A percentile compares a stretch with the other conserved stretches of the same genome.
These are phyloP conservation scores for Acropternis orthonyx DNA, from an alignment of 2,797 vertebrate species.

Conservation along the genomic window DNA sequence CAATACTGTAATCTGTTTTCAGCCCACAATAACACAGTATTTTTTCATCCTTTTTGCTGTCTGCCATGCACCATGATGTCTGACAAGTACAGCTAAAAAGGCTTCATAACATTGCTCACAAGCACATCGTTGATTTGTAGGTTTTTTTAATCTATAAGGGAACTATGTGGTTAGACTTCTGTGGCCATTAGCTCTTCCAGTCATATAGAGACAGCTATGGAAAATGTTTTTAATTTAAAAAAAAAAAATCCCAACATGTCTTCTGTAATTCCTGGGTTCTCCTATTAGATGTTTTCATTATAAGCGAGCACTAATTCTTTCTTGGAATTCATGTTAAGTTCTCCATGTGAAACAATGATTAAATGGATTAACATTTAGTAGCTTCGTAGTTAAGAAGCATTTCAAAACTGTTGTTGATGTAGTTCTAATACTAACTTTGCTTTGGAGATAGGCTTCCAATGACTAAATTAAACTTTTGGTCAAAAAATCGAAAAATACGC, in stretches of 20 bases:
- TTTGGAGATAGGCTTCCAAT: not conserved
- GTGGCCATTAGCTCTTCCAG: not conserved
- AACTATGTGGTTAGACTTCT: not conserved
- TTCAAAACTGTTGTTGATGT: not conserved
- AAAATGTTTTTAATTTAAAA: not conserved
- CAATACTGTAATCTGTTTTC: conserved; percentile 51
- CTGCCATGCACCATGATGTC: conserved; percentile 1
- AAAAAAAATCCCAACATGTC: not conserved
- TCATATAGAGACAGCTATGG: not conserved
- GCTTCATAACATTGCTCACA: not conserved
- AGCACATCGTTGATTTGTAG: not conserved
- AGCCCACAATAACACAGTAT: not conserved
- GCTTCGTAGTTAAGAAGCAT: not conserved
- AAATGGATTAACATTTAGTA: not conserved
- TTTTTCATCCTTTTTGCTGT: not conserved
- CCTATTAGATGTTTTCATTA: not conserved
- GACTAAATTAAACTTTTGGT: not conserved
- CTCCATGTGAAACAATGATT: not conserved
- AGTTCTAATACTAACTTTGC: not conserved
- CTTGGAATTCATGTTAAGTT: not conserved
- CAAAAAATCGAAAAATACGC: not conserved
- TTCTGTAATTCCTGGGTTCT: not conserved
- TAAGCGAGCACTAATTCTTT: not conserved
- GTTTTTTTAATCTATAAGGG: not conserved
- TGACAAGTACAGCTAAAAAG: not conserved